Percentiles rank a stretch among this genome's conserved stretches.
phyloP scores from a whole-genome alignment of 2,888 invertebrate genomes.

The Drosophila algonquin region DNA sequence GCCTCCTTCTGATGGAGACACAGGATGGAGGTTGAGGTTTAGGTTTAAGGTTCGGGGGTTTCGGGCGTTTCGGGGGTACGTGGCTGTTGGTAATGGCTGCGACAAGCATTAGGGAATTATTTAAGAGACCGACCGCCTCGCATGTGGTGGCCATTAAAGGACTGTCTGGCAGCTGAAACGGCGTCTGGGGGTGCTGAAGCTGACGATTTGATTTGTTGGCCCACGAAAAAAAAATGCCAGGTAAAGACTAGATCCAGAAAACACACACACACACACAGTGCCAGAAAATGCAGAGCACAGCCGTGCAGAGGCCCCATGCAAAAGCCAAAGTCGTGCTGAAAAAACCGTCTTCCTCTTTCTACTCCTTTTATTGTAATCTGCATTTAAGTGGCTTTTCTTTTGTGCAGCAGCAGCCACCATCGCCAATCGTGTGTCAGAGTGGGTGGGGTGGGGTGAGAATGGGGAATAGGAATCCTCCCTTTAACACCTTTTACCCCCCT shows the following conservation, averaged over 20 bases:
- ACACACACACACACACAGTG: neutral
- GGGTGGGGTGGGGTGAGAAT: too few relatives aligned
- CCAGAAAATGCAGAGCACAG: slow-evolving; percentile 12
- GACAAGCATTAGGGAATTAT: slow-evolving; percentile 53
- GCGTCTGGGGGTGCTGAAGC: slow-evolving; percentile 8
- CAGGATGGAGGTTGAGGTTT: neutral
- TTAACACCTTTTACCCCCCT: neutral
- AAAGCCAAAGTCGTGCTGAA: slow-evolving; percentile 28
- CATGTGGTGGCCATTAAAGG: slow-evolving; percentile 68
- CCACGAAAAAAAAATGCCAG: slow-evolving; percentile 29
- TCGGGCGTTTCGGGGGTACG: neutral
- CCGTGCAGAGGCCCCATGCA: too few relatives aligned
- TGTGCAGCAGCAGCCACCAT: slow-evolving; percentile 46
- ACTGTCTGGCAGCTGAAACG: slow-evolving; percentile 19
- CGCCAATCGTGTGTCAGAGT: neutral
- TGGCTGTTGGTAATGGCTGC: slow-evolving; percentile 51
- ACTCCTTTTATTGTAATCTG: slow-evolving; percentile 71
- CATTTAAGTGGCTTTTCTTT: slow-evolving; percentile 76
- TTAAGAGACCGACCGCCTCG: slow-evolving; percentile 38
- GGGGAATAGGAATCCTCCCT: too few relatives aligned
- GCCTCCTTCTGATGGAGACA: slow-evolving; percentile 10
- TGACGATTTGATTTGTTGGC: slow-evolving; percentile 59
- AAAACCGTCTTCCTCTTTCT: slow-evolving; percentile 47
- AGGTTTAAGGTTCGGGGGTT: slow-evolving; percentile 10
- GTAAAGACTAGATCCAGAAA: neutral